Percentiles rank a stretch among this genome's conserved stretches.
Conservation (phyloP, 2,113 vertebrate genomes). For the Phalacrocorax brasilianus region DNA sequence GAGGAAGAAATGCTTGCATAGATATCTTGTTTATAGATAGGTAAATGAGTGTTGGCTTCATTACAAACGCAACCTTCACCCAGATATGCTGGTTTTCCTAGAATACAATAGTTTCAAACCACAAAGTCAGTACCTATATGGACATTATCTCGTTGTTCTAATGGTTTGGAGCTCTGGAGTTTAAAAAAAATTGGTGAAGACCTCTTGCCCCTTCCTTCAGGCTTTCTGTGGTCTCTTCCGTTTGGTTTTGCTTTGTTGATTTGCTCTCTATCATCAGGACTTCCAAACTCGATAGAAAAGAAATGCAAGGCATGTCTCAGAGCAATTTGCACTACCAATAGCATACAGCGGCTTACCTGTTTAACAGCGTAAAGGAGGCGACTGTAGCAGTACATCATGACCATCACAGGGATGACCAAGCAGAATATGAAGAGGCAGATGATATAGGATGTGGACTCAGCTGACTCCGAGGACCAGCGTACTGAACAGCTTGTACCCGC, state of each 20-base stretch:
- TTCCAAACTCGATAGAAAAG: neutral
- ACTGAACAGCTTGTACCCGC: slow-evolving; percentile 88
- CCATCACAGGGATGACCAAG: slow-evolving; percentile 79
- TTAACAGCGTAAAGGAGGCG: slow-evolving; percentile 83
- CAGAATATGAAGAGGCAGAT: slow-evolving; percentile 90
- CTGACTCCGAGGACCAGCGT: slow-evolving; percentile 78
- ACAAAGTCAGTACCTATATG: neutral
- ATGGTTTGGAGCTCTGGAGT: neutral
- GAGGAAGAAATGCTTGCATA: neutral
- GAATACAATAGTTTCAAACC: neutral
- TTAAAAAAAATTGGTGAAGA: neutral
- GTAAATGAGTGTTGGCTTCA: neutral
- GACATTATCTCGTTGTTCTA: neutral
- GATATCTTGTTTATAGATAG: neutral
- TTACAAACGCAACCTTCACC: neutral
- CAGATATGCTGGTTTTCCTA: neutral
- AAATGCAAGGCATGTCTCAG: neutral
- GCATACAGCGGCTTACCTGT: slow-evolving; percentile 71
- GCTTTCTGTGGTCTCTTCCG: neutral
- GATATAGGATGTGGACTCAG: slow-evolving; percentile 81
- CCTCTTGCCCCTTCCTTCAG: neutral
- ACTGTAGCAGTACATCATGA: slow-evolving; percentile 87
- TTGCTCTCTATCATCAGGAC: neutral
- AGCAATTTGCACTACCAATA: neutral
- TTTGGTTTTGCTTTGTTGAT: neutral